phyloP scores from a whole-genome alignment of 2,888 invertebrate genomes.

The Trisateles emortualis region DNA sequence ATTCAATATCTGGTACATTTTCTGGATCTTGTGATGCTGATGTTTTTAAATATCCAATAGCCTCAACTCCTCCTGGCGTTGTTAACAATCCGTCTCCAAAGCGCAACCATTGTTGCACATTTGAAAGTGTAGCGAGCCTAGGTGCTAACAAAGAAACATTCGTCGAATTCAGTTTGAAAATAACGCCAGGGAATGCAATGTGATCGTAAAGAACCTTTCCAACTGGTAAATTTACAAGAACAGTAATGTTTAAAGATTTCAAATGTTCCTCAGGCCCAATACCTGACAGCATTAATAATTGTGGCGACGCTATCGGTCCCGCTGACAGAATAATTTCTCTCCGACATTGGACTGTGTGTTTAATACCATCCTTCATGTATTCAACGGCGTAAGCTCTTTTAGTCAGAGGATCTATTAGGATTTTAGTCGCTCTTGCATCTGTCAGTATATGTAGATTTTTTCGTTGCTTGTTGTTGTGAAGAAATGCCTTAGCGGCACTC shows the following conservation, averaged over 20 bases:
- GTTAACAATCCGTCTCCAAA: slow-evolving; percentile 86
- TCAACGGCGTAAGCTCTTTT: slow-evolving; percentile 91
- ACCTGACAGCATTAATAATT: too few species aligned
- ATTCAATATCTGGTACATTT: slow-evolving; percentile 89
- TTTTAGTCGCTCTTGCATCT: slow-evolving; percentile 74
- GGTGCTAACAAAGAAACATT: slow-evolving; percentile 78
- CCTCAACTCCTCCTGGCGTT: slow-evolving; percentile 89
- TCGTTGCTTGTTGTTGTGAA: slow-evolving; percentile 88
- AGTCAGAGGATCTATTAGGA: slow-evolving; percentile 81
- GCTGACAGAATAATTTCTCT: slow-evolving; percentile 95
- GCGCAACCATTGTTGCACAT: slow-evolving; percentile 79
- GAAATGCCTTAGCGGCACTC: slow-evolving; percentile 89
- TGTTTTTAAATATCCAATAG: slow-evolving; percentile 88
- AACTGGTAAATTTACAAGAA: slow-evolving; percentile 88
- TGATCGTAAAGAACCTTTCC: slow-evolving; percentile 90
- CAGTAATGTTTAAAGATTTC: slow-evolving; percentile 85
- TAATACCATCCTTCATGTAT: slow-evolving; percentile 85
- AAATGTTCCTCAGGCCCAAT: slow-evolving; percentile 87
- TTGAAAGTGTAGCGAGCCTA: slow-evolving; percentile 75
- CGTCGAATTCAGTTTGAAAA: slow-evolving; percentile 76
- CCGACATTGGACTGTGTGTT: slow-evolving; percentile 86
- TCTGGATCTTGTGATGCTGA: slow-evolving; percentile 82
- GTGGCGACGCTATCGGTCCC: slow-evolving; percentile 95
- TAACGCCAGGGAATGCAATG: slow-evolving; percentile 83
- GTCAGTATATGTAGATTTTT: slow-evolving; percentile 87